phyloP scores from a whole-genome alignment of 1,140 invertebrate species.

The Rhyzopertha dominica region DNA sequence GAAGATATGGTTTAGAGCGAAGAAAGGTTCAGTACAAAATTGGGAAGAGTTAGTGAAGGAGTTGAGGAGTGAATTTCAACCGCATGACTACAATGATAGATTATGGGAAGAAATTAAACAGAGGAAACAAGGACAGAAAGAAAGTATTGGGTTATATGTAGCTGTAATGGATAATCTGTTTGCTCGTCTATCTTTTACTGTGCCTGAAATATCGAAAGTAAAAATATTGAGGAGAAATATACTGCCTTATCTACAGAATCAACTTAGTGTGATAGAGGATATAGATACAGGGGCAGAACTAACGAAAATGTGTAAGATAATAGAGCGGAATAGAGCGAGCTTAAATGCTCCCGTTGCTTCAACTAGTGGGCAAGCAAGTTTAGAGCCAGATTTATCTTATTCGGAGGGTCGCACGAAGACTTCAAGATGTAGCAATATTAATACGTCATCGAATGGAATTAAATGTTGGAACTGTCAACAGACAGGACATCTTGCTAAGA shows the following conservation, averaged over 20 bases:
- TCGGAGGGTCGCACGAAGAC: too few relatives aligned
- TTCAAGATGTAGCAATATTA: too few relatives aligned
- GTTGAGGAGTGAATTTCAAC: conserved; percentile 2
- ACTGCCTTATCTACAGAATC: too few relatives aligned
- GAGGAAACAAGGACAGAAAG: conserved; percentile 29
- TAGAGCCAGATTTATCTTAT: too few relatives aligned
- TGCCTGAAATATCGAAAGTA: conserved; percentile 15
- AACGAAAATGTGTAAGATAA: too few relatives aligned
- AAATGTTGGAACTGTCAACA: not conserved
- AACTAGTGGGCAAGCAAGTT: too few relatives aligned
- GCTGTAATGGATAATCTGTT: conserved; percentile 34
- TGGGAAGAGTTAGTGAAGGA: conserved; percentile 3
- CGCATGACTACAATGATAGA: conserved; percentile 27
- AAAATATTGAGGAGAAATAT: not conserved
- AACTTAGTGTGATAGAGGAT: too few relatives aligned
- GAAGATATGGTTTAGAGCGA: not conserved
- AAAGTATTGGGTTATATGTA: conserved; percentile 27
- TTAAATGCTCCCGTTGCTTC: too few relatives aligned
- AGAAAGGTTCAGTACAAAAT: not conserved
- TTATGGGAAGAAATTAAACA: conserved; percentile 28
- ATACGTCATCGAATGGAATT: not conserved
- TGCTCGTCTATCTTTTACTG: conserved; percentile 22
- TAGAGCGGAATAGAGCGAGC: not conserved
- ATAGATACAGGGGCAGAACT: too few relatives aligned
- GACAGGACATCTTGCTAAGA: not conserved